These are phyloP conservation scores for Kobus ellipsiprymnus DNA, from an alignment of 2,113 vertebrate genomes.

Conservation along the genomic window DNA sequence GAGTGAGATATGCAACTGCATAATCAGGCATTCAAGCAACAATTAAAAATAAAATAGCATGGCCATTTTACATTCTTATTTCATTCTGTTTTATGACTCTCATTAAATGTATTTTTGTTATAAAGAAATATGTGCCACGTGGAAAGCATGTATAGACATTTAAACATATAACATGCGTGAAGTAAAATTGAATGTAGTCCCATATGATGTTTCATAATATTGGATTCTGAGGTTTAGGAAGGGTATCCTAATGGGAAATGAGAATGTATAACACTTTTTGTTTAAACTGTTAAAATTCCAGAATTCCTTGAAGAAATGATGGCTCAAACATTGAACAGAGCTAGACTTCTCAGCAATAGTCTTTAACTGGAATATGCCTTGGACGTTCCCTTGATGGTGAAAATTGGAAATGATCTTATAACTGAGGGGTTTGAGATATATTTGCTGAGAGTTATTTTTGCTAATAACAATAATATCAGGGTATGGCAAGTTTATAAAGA, in stretches of 20 bases:
- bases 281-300: slow-evolving; percentile 11
- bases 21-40: background rate
- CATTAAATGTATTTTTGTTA: background rate
- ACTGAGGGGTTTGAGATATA: background rate
- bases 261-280: background rate
- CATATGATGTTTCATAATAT: background rate
- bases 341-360: slow-evolving; percentile 6
- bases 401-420: background rate
- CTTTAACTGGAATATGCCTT: background rate
- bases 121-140: background rate
- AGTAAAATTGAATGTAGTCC: background rate
- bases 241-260: background rate
- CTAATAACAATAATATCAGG: background rate
- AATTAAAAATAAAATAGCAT: background rate
- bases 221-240: background rate
- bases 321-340: background rate
- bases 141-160: background rate
- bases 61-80: background rate
- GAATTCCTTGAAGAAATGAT: background rate
- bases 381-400: background rate
- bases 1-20: background rate
- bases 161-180: background rate
- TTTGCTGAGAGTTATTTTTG: background rate
- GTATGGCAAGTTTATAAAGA: background rate
- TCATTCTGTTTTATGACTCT: background rate